Evolutionary conservation across 1,140 invertebrate genomes (phyloP).

Genomic region (Anagrus nilaparvatae): DNA sequence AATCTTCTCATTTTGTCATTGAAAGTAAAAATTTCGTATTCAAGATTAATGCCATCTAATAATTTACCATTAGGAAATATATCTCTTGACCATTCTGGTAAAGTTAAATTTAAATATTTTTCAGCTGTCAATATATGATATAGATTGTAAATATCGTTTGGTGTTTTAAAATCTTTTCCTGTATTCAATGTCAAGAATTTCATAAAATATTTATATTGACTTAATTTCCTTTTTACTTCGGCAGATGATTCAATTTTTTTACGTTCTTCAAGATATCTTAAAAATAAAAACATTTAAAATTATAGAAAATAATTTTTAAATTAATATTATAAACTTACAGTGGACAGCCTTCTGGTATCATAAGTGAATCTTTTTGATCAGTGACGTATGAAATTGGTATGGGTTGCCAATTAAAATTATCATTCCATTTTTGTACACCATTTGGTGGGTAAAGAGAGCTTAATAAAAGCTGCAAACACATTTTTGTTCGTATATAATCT

Average conservation of each 20-base stretch:
- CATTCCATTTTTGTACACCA: slow-evolving; percentile 22
- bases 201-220: slow-evolving; percentile 15
- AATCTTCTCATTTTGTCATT: slow-evolving; percentile 35
- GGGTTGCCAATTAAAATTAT: slow-evolving; percentile 30
- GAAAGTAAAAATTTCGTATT: slow-evolving; percentile 38
- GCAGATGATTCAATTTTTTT: background rate
- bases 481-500: slow-evolving; percentile 47
- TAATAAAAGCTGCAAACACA: slow-evolving; percentile 33
- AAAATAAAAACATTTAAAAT: slow-evolving; percentile 25
- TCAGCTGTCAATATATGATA: slow-evolving; percentile 25
- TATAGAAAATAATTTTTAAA: background rate
- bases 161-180: slow-evolving; percentile 18
- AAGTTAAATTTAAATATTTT: slow-evolving; percentile 18
- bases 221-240: slow-evolving; percentile 8
- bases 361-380: no score
- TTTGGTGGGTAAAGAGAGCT: slow-evolving; percentile 30
- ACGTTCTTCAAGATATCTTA: slow-evolving; percentile 13
- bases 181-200: slow-evolving; percentile 20
- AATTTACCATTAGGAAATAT: slow-evolving; percentile 23
- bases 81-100: slow-evolving; percentile 25
- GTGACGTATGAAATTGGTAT: slow-evolving; percentile 22
- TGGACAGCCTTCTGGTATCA: no score
- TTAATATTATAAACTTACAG: no score
- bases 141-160: slow-evolving; percentile 22
- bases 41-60: slow-evolving; percentile 20